phyloP scores from a whole-genome alignment of 2,113 vertebrate species.

The Notarius quadriscutis region DNA sequence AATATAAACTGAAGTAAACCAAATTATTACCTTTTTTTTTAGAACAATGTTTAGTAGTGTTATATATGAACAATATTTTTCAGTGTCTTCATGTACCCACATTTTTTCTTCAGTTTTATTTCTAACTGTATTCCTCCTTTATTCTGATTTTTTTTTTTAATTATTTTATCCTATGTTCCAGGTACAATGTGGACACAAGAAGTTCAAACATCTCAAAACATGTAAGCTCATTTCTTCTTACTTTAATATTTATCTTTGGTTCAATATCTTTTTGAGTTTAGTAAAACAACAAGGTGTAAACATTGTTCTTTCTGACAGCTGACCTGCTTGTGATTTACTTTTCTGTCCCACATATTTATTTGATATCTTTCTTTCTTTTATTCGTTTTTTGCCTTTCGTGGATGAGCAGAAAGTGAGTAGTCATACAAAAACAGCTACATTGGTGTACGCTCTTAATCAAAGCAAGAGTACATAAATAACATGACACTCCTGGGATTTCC shows the following conservation, averaged over 20 bases:
- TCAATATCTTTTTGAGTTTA: not conserved
- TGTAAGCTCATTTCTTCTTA: conserved; percentile 71
- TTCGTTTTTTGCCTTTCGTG: conserved; percentile 55
- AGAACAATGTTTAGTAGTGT: not conserved
- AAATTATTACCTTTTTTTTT: conserved; percentile 4
- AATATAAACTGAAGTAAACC: not conserved
- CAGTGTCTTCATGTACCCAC: not conserved
- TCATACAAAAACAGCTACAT: not conserved
- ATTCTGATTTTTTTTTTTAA: not conserved
- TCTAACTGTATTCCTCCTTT: not conserved
- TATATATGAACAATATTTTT: not conserved
- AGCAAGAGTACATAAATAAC: conserved; percentile 17
- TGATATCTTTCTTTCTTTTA: conserved; percentile 49
- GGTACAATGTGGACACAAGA: conserved; percentile 95
- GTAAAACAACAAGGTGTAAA: not conserved
- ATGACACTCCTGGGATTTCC: conserved; percentile 16
- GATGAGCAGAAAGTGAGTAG: conserved; percentile 70
- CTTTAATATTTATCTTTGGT: not conserved
- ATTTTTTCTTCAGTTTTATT: not conserved
- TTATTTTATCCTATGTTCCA: conserved; percentile 61
- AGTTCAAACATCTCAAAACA: conserved; percentile 92
- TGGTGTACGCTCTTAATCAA: conserved; percentile 4
- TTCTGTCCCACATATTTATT: conserved; percentile 26
- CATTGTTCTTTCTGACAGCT: conserved; percentile 44
- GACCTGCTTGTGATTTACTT: conserved; percentile 9